Evolutionary conservation across 2,888 invertebrate genomes (phyloP), one percentile per base, ranked within the genome.

Genomic region (Morpho helenor): DNA sequence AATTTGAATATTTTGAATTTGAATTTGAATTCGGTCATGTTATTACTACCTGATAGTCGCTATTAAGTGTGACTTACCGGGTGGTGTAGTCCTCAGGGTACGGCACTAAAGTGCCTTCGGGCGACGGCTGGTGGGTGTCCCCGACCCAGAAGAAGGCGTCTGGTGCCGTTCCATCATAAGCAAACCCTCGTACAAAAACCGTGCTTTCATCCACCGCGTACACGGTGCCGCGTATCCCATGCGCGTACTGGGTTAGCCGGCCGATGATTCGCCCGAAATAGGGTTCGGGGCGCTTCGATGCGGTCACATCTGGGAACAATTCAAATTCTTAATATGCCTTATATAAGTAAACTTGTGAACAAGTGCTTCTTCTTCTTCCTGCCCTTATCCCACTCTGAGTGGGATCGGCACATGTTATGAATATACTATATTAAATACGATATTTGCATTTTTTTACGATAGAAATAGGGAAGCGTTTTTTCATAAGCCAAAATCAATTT

Each of bases 141-240:
- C 97, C 97, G 60, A 96, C 95, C 97, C 97, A 97, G 91, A 97
- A 97, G 87, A 94, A 96, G 1, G 97, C 96, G 77, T 96, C 96
- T 62, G 97, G 96, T 7, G 95, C 97, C 7, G 94, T 95, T 47
- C 97, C 97, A 75, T 97, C 97, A 79, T 97, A 98, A 48, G 94
- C 94, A 84, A 98, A 97, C 47, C 95, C 95, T 73, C 95, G 69
- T 0, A 98, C 95, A 87, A 95, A 97, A 62, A 98, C 92, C 16
- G 97, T 97, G 75, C 92, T 94, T 77, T 97, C 97, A 77, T 98
- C 97, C 7, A 97, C 96, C 0, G 96, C 97, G 85, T 96, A 98
- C 40, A 95, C 96, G 1, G 93, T 93, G 42, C 98, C 98, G 68
- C 92, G 92, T 68, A 97, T 95, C 63, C 94, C 95, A 77, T 97